Evolutionary conservation across 2,888 invertebrate genomes (phyloP).

Genomic region (Thereva nobilitata): DNA sequence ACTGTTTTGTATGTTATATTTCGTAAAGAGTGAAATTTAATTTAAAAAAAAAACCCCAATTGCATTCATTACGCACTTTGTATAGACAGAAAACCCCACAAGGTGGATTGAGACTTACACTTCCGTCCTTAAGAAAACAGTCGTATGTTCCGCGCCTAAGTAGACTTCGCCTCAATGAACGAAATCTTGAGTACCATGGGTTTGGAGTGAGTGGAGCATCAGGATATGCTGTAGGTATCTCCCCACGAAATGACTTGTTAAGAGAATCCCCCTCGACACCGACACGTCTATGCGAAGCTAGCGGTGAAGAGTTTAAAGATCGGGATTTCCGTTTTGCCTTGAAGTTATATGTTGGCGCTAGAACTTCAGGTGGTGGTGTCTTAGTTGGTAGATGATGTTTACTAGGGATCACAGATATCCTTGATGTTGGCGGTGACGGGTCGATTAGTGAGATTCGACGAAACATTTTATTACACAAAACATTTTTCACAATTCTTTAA

Average conservation of each 20-base stretch:
- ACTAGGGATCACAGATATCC: slow-evolving; percentile 50
- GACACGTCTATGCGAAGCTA: slow-evolving; percentile 28
- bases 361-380: slow-evolving; percentile 43
- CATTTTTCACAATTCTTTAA: slow-evolving; percentile 1
- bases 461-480: slow-evolving; percentile 48
- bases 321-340: slow-evolving; percentile 48
- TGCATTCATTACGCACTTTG: too few species aligned
- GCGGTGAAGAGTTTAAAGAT: slow-evolving; percentile 56
- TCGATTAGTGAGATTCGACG: slow-evolving; percentile 57
- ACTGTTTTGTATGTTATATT: too few species aligned
- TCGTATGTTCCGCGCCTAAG: slow-evolving; percentile 36
- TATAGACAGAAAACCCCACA: too few species aligned
- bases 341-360: slow-evolving; percentile 40
- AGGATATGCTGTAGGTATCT: background rate
- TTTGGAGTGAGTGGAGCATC: background rate
- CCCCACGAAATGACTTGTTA: background rate
- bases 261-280: slow-evolving; percentile 6
- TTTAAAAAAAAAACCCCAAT: too few species aligned
- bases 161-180: slow-evolving; percentile 41
- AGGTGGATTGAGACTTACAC: slow-evolving; percentile 10
- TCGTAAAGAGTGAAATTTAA: too few species aligned
- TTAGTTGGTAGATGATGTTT: slow-evolving; percentile 39
- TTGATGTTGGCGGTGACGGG: slow-evolving; percentile 48
- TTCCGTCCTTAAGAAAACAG: slow-evolving; percentile 15
- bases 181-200: slow-evolving; percentile 42